phyloP scores from a whole-genome alignment of 2,113 vertebrate genomes.

The Sceloporus tristichus region DNA sequence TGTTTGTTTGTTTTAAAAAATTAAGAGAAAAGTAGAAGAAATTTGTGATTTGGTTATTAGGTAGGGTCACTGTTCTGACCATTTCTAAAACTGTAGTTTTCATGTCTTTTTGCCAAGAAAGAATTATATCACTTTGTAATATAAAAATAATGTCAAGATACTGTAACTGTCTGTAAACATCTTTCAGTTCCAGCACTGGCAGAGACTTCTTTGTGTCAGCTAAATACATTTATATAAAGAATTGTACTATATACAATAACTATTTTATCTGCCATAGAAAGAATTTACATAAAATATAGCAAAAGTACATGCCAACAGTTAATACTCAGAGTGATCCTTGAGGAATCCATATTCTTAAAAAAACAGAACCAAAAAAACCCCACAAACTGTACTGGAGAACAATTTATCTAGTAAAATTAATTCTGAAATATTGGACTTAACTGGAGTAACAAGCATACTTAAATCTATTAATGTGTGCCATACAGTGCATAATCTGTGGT shows the following conservation, averaged over 20 bases:
- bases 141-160: background rate
- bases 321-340: background rate
- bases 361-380: background rate
- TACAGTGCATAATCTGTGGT: too few species aligned
- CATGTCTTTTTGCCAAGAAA: background rate
- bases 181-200: background rate
- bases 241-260: background rate
- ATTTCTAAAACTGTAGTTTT: background rate
- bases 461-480: too few species aligned
- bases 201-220: background rate
- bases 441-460: too few species aligned
- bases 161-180: background rate
- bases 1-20: too few species aligned
- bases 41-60: background rate
- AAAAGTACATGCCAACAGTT: background rate
- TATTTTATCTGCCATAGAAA: background rate
- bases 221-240: background rate
- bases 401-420: too few species aligned
- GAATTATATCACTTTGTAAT: too few species aligned
- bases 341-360: conserved; percentile 2
- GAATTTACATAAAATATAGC: background rate
- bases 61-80: background rate
- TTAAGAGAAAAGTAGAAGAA: background rate
- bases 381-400: too few species aligned
- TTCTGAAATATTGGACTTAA: too few species aligned